Evolutionary conservation across 2,888 invertebrate genomes (phyloP).

Genomic region (Ferrisia virgata): DNA sequence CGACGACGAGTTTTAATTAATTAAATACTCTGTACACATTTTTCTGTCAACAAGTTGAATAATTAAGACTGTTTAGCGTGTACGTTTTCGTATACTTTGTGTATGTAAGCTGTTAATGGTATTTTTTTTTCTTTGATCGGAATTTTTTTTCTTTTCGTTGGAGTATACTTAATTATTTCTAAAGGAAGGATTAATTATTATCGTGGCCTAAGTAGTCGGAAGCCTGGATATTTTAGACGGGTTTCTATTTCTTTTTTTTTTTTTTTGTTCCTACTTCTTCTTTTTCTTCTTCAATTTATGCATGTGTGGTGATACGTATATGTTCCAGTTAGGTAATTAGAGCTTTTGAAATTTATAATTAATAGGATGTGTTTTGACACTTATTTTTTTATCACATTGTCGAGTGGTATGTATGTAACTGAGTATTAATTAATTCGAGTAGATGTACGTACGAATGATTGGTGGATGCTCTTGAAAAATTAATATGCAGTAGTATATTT

Average conservation of each 20-base stretch:
- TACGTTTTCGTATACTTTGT: no score
- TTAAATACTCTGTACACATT: background rate
- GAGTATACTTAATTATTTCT: slow-evolving; percentile 10
- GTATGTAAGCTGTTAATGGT: background rate
- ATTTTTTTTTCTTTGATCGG: background rate
- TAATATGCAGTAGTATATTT: no score
- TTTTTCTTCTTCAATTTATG: background rate
- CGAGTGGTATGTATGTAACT: background rate
- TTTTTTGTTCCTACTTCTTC: no score
- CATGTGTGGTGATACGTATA: background rate
- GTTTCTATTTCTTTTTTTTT: no score
- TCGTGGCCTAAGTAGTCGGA: background rate
- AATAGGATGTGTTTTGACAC: background rate
- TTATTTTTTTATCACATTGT: background rate
- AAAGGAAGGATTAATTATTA: background rate
- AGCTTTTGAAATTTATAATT: background rate
- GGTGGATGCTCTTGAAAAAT: no score
- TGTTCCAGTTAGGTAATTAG: background rate
- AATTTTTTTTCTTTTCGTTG: no score
- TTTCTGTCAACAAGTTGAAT: slow-evolving; percentile 13
- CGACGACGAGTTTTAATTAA: slow-evolving; percentile 11
- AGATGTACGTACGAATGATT: no score
- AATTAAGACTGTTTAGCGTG: slow-evolving; percentile 12
- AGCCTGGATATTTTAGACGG: background rate
- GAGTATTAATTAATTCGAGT: background rate